These are phyloP conservation scores for Drosophila paramelanica DNA, from an alignment of 2,888 invertebrate species.

Conservation along the genomic window DNA sequence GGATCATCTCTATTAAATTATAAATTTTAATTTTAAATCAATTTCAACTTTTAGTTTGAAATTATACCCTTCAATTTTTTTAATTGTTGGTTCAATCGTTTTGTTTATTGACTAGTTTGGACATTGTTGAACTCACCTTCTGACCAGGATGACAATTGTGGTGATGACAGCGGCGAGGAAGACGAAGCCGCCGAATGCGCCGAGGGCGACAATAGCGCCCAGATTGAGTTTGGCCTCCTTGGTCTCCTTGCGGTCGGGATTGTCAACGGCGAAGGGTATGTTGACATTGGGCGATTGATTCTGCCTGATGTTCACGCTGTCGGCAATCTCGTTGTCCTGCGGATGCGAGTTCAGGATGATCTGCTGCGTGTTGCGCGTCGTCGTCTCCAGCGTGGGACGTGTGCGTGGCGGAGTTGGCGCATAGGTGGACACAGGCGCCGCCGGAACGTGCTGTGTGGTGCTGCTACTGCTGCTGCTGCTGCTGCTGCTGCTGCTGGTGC, in stretches of 20 bases:
- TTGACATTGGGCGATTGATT: conserved; percentile 89
- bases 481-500: conserved; percentile 21
- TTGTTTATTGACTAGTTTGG: not conserved
- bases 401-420: conserved; percentile 64
- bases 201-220: conserved; percentile 94
- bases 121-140: conserved; percentile 88
- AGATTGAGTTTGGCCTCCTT: conserved; percentile 90
- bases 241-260: conserved; percentile 86
- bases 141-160: conserved; percentile 93
- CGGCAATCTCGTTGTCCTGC: conserved; percentile 91
- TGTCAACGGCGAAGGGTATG: conserved; percentile 88
- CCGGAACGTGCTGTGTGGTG: conserved; percentile 38
- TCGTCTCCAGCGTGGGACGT: conserved; percentile 75
- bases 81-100: not conserved
- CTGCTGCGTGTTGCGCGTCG: conserved; percentile 84
- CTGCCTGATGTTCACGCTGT: conserved; percentile 86
- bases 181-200: conserved; percentile 95
- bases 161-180: conserved; percentile 95
- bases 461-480: conserved; percentile 29
- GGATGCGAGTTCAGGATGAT: conserved; percentile 89
- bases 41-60: too few relatives aligned
- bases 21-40: too few relatives aligned
- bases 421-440: conserved; percentile 48
- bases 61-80: too few relatives aligned
- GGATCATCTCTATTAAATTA: too few relatives aligned